A percentile compares a stretch with the other conserved stretches of the same genome.
phyloP scores from a whole-genome alignment of 1,140 invertebrate genomes.

The Lethrus apterus region DNA sequence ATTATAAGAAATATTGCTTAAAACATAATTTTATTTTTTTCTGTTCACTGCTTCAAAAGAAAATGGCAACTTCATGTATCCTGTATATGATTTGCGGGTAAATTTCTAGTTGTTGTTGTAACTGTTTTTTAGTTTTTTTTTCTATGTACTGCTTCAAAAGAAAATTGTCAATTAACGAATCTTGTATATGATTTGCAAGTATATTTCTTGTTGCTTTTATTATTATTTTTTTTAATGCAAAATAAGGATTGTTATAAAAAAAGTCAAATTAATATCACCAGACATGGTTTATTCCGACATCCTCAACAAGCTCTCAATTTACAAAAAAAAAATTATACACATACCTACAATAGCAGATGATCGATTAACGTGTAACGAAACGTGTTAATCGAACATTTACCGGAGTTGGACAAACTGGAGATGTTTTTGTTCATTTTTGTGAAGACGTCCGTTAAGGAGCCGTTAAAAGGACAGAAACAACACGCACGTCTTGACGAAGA shows the following conservation, averaged over 20 bases:
- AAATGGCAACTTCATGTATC: no score
- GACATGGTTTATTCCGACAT: conserved; percentile 64
- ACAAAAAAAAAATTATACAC: conserved; percentile 27
- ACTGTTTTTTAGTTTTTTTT: no score
- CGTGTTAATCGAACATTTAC: background rate
- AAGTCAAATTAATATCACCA: conserved; percentile 44
- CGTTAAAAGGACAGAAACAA: conserved; percentile 13
- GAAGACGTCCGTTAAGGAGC: conserved; percentile 4
- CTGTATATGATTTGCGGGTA: no score
- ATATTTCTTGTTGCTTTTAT: no score
- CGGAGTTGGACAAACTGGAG: background rate
- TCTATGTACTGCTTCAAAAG: no score
- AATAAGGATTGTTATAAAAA: conserved; percentile 2
- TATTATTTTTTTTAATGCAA: background rate
- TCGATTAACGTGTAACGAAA: background rate
- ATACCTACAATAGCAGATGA: conserved; percentile 1
- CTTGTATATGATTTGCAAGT: no score
- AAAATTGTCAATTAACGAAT: no score
- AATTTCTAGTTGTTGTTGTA: no score
- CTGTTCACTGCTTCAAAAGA: no score
- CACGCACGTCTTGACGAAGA: conserved; percentile 11
- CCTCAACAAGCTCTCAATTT: conserved; percentile 54
- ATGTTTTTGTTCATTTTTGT: background rate
- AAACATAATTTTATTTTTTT: no score
- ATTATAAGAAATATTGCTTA: no score